Evolutionary conservation across 2,797 vertebrate species (phyloP), one percentile per base, ranked within the genome.

Genomic region (Microctenopoma lineatum): DNA sequence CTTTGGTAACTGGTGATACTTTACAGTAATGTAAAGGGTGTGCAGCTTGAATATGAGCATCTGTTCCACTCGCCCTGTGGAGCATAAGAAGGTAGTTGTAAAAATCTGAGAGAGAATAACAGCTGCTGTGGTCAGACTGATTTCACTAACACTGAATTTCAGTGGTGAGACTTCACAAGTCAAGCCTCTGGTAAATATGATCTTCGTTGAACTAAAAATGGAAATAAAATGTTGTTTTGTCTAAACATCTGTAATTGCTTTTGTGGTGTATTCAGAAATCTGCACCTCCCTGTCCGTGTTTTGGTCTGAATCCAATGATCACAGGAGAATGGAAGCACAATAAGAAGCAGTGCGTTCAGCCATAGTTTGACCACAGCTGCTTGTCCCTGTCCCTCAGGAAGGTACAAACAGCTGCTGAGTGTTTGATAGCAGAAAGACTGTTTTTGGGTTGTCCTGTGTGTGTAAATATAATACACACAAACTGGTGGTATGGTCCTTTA

Each of bases 311-410:
- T 7, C 14, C 41, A 16, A 12, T 7, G 15, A 10, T 38, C 39
- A 25, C 46, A 29, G 55, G 9, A 75, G 41, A 3, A 29, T 3
- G 18, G 47, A 57, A 44, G 59, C 54, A 55, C 36, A 54, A 27
- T 9, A 12, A 9, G 32, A 27, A 66, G 6, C 32, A 2, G 59
- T 38, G 36, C 9, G 3, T 41, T 67, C 53, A 21, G 29, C 32
- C 47, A 21, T 7, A 10, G 47, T 6, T 13, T 29, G 59, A 64
- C 51, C 73, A 59, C 42, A 62, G 70, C 53, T 57, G 73, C 64
- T 65, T 10, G 38, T 63, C 61, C 15, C 34, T 14, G 38, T 63
- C 61, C 15, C 34, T 48, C 52, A 44, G 34, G 50, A 36, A 10
- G 18, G 34, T 5, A 27, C 9, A 52, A 61, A 32, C 29, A 36